phyloP scores from a whole-genome alignment of 2,113 vertebrate species.

The Pitta sordida region DNA sequence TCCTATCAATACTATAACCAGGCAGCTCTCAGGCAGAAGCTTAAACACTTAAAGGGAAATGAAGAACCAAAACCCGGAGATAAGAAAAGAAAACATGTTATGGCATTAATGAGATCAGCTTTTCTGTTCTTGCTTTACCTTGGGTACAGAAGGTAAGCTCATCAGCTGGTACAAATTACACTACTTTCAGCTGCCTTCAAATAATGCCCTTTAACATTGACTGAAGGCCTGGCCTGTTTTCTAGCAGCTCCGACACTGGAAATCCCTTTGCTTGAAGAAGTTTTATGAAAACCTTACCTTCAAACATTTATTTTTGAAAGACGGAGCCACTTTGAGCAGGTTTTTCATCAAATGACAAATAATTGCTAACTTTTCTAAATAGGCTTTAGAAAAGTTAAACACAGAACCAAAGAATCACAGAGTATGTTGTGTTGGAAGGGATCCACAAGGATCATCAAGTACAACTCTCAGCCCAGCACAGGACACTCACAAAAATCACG shows the following conservation, averaged over 20 bases:
- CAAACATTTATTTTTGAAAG: not conserved
- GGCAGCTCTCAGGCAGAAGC: not conserved
- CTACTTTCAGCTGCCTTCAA: not conserved
- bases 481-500: not conserved
- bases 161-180: not conserved
- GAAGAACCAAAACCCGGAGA: not conserved
- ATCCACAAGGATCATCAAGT: not conserved
- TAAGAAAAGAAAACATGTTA: not conserved
- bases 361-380: not conserved
- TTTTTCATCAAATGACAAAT: not conserved
- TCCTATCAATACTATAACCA: not conserved
- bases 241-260: not conserved
- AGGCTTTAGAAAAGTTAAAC: not conserved
- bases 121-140: not conserved
- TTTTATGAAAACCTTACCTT: not conserved
- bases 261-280: not conserved
- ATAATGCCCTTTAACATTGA: not conserved
- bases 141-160: not conserved
- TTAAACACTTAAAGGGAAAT: not conserved
- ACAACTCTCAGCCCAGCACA: too few relatives aligned
- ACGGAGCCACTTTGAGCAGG: not conserved
- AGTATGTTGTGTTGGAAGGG: not conserved
- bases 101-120: not conserved
- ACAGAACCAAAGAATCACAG: not conserved
- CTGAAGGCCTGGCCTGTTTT: not conserved